A percentile compares a stretch with the other conserved stretches of the same genome.
phyloP scores from a whole-genome alignment of 2,888 invertebrate species.

The Eupithecia subfuscata region DNA sequence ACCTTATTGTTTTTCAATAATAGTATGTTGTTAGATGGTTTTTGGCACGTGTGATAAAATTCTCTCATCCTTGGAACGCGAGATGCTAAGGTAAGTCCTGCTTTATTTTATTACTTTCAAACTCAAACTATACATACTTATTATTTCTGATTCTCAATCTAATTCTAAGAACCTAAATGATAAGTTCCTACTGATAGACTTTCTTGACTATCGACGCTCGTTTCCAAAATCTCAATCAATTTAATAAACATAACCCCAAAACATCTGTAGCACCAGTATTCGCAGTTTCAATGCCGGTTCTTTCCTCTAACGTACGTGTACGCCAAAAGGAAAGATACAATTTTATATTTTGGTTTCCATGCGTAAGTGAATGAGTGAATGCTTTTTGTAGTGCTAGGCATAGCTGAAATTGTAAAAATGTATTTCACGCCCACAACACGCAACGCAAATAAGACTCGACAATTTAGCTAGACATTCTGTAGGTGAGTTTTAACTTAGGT shows the following conservation, averaged over 20 bases:
- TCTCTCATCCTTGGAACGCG: constrained; percentile 56
- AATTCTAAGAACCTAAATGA: constrained; percentile 1
- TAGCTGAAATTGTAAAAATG: not conserved
- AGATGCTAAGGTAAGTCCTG: constrained; percentile 70
- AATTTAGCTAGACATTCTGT: not conserved
- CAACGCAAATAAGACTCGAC: not conserved
- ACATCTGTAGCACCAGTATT: constrained; percentile 8
- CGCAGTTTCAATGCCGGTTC: not conserved
- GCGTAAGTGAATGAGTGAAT: constrained; percentile 2
- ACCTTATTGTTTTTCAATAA: too few relatives aligned
- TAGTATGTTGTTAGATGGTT: too few relatives aligned
- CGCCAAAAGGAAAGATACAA: constrained; percentile 2
- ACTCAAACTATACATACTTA: constrained; percentile 30
- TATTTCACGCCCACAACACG: constrained; percentile 3
- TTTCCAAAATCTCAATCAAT: constrained; percentile 2
- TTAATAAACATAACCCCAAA: constrained; percentile 1
- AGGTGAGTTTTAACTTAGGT: not conserved
- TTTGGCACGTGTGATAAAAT: constrained; percentile 70
- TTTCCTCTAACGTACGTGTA: constrained; percentile 10
- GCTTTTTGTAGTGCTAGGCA: not conserved
- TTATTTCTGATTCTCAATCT: constrained; percentile 24
- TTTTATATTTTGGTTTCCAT: not conserved
- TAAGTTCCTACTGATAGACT: not conserved
- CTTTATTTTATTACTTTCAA: constrained; percentile 51
- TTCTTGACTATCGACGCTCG: not conserved